Conservation (phyloP, 2,113 vertebrate genomes). For the Mormyrus lacerda region DNA sequence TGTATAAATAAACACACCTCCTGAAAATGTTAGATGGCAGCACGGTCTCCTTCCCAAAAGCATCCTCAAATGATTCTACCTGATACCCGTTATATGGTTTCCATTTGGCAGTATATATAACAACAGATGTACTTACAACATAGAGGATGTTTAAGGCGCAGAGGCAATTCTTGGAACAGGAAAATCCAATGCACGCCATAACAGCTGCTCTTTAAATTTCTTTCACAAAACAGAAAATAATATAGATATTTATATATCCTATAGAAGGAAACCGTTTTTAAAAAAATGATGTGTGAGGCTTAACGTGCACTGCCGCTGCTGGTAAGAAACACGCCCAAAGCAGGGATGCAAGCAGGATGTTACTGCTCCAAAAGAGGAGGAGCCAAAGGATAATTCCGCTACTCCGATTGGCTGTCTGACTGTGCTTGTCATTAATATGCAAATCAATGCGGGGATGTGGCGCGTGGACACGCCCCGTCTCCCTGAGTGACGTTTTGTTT, state of each 20-base stretch:
- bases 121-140: conserved; percentile 52
- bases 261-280: not conserved
- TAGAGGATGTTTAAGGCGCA: conserved; percentile 65
- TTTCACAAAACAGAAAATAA: not conserved
- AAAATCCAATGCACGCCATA: conserved; percentile 60
- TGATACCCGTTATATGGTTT: not conserved
- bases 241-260: not conserved
- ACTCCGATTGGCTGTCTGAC: conserved; percentile 24
- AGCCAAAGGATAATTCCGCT: not conserved
- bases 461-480: not conserved
- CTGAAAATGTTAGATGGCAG: not conserved
- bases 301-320: not conserved
- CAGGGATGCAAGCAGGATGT: not conserved
- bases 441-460: conserved; percentile 30
- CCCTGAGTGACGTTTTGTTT: not conserved
- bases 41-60: not conserved
- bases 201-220: not conserved
- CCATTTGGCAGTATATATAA: conserved; percentile 41
- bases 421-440: conserved; percentile 21
- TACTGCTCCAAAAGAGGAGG: not conserved
- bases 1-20: not conserved
- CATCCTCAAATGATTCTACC: not conserved
- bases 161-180: conserved; percentile 60
- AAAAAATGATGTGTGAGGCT: not conserved
- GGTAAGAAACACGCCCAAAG: conserved; percentile 1